phyloP scores from a whole-genome alignment of 2,797 vertebrate genomes.

The Spondyliosoma cantharus region DNA sequence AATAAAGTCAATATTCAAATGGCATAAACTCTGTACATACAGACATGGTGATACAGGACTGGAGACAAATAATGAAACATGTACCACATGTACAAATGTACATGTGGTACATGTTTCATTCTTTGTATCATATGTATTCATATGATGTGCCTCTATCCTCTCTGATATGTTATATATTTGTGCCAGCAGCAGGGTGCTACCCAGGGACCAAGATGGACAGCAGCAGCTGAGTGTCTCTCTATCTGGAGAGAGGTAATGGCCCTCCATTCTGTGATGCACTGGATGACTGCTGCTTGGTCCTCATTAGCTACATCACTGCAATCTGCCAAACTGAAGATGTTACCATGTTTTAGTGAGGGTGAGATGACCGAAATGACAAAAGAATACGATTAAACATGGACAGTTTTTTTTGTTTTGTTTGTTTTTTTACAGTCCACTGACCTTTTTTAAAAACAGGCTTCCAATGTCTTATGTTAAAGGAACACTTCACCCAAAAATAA shows the following conservation, averaged over 20 bases:
- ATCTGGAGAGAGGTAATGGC: slow-evolving; percentile 65
- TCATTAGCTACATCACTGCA: slow-evolving; percentile 48
- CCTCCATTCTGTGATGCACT: slow-evolving; percentile 60
- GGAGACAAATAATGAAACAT: neutral
- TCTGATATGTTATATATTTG: slow-evolving; percentile 46
- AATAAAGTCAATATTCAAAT: neutral
- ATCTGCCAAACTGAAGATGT: slow-evolving; percentile 17
- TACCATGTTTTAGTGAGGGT: neutral
- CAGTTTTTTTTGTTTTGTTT: too few species aligned
- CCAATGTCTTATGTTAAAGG: neutral
- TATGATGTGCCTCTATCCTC: slow-evolving; percentile 22
- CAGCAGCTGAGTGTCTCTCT: slow-evolving; percentile 84
- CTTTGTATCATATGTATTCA: too few species aligned
- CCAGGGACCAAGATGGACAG: slow-evolving; percentile 78
- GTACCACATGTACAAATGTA: neutral
- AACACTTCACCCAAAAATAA: neutral
- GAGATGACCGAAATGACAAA: neutral
- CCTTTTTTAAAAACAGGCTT: neutral
- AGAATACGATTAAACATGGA: neutral
- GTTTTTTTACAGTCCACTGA: neutral
- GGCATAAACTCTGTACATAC: neutral
- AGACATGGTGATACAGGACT: neutral
- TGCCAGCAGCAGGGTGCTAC: slow-evolving; percentile 49
- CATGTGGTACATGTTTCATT: too few species aligned
- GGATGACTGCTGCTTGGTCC: slow-evolving; percentile 23